A percentile compares a stretch with the other conserved stretches of the same genome.
These are phyloP conservation scores for Propsilocerus akamusi DNA, from an alignment of 1,140 invertebrate genomes.

Conservation along the genomic window DNA sequence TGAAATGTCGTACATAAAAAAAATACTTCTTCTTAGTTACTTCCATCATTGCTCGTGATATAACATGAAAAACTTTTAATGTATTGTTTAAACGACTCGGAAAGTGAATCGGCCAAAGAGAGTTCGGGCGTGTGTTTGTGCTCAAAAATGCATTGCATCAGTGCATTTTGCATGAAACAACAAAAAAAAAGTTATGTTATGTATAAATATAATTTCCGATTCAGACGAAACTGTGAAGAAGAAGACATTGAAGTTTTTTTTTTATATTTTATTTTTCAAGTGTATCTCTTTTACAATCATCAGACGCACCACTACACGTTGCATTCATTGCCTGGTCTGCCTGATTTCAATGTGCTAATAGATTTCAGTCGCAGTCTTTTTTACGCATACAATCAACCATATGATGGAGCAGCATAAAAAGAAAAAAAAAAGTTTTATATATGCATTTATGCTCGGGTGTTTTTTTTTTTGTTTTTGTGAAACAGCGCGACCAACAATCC, in stretches of 20 bases:
- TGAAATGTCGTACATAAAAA: no score
- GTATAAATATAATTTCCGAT: constrained; percentile 3
- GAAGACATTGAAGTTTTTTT: background rate
- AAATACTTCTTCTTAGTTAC: no score
- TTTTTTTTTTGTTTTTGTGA: background rate
- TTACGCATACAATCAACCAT: background rate
- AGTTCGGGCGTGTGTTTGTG: no score
- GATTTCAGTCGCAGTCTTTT: no score
- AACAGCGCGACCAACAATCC: background rate
- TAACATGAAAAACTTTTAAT: no score
- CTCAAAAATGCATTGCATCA: constrained; percentile 3
- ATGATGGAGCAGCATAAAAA: background rate
- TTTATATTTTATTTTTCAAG: background rate
- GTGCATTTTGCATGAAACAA: constrained; percentile 1
- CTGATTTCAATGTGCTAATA: background rate
- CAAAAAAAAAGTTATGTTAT: no score
- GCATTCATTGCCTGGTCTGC: background rate
- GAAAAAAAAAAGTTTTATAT: no score
- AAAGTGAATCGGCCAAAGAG: no score
- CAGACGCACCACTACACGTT: background rate
- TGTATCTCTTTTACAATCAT: background rate
- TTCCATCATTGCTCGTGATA: no score
- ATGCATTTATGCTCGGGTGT: background rate
- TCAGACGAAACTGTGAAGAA: constrained; percentile 1
- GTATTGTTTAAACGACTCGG: no score